A percentile compares a stretch with the other conserved stretches of the same genome.
Evolutionary conservation across 1,140 invertebrate species (phyloP).

Genomic region (Drosophila saltans): DNA sequence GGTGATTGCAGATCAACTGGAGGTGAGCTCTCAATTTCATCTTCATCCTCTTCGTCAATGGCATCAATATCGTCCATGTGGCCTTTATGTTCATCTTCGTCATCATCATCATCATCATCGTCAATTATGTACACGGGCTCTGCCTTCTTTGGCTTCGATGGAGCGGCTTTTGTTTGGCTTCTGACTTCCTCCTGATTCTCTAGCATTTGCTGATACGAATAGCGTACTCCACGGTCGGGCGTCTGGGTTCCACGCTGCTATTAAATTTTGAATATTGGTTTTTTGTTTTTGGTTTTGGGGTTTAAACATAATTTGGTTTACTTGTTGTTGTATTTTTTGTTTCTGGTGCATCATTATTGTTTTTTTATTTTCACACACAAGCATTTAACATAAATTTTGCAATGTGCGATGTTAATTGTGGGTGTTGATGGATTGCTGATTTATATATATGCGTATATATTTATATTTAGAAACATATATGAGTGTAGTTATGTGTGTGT

Average conservation of each 20-base stretch:
- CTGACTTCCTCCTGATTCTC: conserved; percentile 45
- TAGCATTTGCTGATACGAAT: conserved; percentile 73
- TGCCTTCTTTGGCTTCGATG: conserved; percentile 58
- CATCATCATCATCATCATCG: conserved; percentile 70
- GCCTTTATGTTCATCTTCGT: conserved; percentile 37
- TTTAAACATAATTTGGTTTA: conserved; percentile 21
- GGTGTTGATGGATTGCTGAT: conserved; percentile 47
- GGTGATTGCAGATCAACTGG: conserved; percentile 61
- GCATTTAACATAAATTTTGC: conserved; percentile 52
- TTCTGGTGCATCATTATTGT: conserved; percentile 24
- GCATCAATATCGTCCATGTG: conserved; percentile 50
- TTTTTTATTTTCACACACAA: conserved; percentile 23
- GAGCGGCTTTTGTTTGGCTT: conserved; percentile 12
- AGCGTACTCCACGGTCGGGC: conserved; percentile 64
- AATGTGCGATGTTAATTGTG: conserved; percentile 58
- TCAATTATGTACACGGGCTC: conserved; percentile 78
- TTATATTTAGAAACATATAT: conserved; percentile 29
- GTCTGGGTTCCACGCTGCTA: conserved; percentile 75
- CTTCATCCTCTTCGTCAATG: conserved; percentile 62
- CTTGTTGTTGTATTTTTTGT: not conserved
- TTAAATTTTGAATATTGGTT: conserved; percentile 50
- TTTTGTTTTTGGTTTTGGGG: conserved; percentile 39
- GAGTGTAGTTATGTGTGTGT: conserved; percentile 13
- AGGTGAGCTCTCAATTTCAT: conserved; percentile 53
- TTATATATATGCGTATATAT: conserved; percentile 36